These are phyloP conservation scores for Zaprionus bogoriensis DNA, from an alignment of 2,888 invertebrate species.

Conservation along the genomic window DNA sequence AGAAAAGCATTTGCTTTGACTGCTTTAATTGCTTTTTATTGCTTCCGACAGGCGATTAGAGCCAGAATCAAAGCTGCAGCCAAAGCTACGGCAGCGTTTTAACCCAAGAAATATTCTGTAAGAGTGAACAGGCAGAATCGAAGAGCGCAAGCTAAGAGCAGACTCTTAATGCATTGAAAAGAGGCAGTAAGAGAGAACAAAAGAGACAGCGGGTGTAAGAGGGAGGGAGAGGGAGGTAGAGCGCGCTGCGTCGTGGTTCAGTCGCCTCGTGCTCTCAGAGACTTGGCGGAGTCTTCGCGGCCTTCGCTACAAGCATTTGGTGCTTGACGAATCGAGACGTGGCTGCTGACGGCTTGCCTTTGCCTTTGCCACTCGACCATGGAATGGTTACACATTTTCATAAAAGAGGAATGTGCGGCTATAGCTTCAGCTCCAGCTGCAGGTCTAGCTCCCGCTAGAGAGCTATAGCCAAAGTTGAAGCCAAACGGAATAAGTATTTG, in stretches of 20 bases:
- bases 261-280: conserved; percentile 1
- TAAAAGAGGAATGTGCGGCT: conserved; percentile 49
- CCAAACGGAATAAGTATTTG: conserved; percentile 56
- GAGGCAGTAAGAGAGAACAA: neutral
- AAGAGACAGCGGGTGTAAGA: neutral
- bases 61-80: conserved; percentile 7
- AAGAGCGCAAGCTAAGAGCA: conserved; percentile 38
- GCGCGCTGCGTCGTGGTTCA: neutral
- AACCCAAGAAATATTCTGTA: conserved; percentile 25
- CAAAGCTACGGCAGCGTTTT: conserved; percentile 24
- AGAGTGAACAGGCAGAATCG: conserved; percentile 11
- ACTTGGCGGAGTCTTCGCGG: conserved; percentile 16
- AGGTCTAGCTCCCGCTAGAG: neutral
- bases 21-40: conserved; percentile 63
- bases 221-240: conserved; percentile 11
- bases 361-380: conserved; percentile 40
- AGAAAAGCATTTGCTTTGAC: conserved; percentile 51
- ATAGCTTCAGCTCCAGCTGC: conserved; percentile 6
- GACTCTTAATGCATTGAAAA: neutral
- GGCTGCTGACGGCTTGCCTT: conserved; percentile 32
- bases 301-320: conserved; percentile 45
- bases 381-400: conserved; percentile 67
- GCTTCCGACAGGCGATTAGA: conserved; percentile 46
- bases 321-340: conserved; percentile 39
- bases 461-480: conserved; percentile 8